A percentile compares a stretch with the other conserved stretches of the same genome.
Conservation (phyloP, 2,113 vertebrate species). For the Ia io region DNA sequence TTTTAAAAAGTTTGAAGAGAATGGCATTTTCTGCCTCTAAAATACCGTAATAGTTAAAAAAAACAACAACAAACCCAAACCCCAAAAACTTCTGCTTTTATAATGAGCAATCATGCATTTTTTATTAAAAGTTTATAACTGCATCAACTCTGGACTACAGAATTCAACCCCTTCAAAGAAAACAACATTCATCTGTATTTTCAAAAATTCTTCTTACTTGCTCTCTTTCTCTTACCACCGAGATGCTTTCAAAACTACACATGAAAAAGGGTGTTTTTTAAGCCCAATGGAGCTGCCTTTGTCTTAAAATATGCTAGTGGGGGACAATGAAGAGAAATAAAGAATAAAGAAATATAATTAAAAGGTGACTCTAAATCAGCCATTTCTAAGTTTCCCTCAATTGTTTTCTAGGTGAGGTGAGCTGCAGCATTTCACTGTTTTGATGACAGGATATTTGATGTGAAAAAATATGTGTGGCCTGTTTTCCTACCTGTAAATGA, state of each 20-base stretch:
- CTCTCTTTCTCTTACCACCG: not conserved
- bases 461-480: not conserved
- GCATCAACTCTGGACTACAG: not conserved
- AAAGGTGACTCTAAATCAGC: slow-evolving; percentile 19
- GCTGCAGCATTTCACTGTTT: not conserved
- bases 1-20: not conserved
- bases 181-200: not conserved
- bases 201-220: not conserved
- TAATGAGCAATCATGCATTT: not conserved
- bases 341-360: not conserved
- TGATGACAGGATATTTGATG: not conserved
- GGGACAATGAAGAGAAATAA: not conserved
- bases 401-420: not conserved
- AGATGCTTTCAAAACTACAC: not conserved
- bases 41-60: not conserved
- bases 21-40: too few relatives aligned
- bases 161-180: not conserved
- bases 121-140: not conserved
- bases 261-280: not conserved
- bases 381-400: not conserved
- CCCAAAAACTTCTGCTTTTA: not conserved
- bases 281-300: not conserved
- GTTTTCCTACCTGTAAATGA: not conserved
- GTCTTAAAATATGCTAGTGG: not conserved
- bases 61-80: not conserved